phyloP scores from a whole-genome alignment of 2,888 invertebrate species.

The Melikaiella ostensackeni region DNA sequence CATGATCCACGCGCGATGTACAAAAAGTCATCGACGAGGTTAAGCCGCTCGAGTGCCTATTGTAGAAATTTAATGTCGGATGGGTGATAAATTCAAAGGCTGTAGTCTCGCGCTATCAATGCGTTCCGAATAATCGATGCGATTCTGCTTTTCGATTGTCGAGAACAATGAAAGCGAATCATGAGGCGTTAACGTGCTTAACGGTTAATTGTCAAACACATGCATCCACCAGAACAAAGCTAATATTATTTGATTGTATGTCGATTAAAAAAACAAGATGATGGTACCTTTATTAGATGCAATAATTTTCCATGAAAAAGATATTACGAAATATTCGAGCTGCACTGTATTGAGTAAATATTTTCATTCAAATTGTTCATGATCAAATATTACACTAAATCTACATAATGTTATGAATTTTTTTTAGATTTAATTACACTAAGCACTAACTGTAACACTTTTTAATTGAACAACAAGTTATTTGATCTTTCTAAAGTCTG shows the following conservation, averaged over 20 bases:
- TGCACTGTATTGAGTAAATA: too few species aligned
- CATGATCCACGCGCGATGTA: neutral
- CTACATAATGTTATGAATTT: too few species aligned
- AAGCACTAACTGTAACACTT: too few species aligned
- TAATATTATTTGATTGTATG: neutral
- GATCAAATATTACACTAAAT: too few species aligned
- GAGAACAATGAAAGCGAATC: constrained; percentile 58
- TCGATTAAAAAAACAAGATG: neutral
- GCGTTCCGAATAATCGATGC: constrained; percentile 56
- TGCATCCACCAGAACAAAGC: neutral
- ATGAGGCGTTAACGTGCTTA: constrained; percentile 37
- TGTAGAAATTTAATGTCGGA: constrained; percentile 46
- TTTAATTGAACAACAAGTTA: too few species aligned
- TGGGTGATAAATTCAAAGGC: constrained; percentile 48
- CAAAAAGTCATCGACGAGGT: constrained; percentile 41
- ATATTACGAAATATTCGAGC: too few species aligned
- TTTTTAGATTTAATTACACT: too few species aligned
- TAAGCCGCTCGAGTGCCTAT: constrained; percentile 47
- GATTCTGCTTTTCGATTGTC: constrained; percentile 55
- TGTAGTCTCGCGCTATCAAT: constrained; percentile 51
- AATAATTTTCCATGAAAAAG: too few species aligned
- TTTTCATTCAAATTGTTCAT: too few species aligned
- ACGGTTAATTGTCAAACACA: constrained; percentile 21
- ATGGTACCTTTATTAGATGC: too few species aligned
- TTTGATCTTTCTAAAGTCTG: too few species aligned